Conservation (phyloP, 1,140 invertebrate species). For the Rhysida immarginata region DNA sequence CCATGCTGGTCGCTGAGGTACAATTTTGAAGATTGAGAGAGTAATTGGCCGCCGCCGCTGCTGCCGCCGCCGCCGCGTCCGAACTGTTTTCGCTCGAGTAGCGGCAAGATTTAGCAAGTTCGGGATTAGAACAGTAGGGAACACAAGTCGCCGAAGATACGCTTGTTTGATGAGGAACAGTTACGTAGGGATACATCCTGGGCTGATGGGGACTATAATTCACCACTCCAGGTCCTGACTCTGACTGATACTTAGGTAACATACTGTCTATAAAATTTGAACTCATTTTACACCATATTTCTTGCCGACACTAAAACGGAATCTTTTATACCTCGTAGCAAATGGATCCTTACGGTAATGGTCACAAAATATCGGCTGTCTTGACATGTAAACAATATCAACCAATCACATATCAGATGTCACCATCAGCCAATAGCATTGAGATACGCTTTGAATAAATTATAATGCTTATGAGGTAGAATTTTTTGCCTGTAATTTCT, state of each 20-base stretch:
- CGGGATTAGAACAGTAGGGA: slow-evolving; percentile 9
- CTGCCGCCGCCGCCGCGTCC: slow-evolving; percentile 34
- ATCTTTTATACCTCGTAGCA: slow-evolving; percentile 12
- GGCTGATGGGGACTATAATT: slow-evolving; percentile 25
- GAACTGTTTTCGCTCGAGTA: slow-evolving; percentile 8
- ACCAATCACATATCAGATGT: slow-evolving; percentile 11
- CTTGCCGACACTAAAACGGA: slow-evolving; percentile 11
- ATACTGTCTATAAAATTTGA: slow-evolving; percentile 94
- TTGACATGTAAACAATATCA: slow-evolving; percentile 10
- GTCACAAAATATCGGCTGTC: slow-evolving; percentile 10
- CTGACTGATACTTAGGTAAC: slow-evolving; percentile 82
- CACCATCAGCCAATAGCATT: slow-evolving; percentile 9
- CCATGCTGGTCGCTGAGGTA: slow-evolving; percentile 32
- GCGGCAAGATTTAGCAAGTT: slow-evolving; percentile 17
- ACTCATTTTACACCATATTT: slow-evolving; percentile 53
- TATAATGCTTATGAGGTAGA: slow-evolving; percentile 8
- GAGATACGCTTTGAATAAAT: slow-evolving; percentile 11
- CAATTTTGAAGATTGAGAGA: slow-evolving; percentile 40
- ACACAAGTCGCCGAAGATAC: slow-evolving; percentile 35
- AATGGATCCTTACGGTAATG: slow-evolving; percentile 8
- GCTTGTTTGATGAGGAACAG: slow-evolving; percentile 45
- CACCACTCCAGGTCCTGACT: slow-evolving; percentile 44
- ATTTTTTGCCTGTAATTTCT: not conserved
- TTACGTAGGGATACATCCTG: slow-evolving; percentile 49
- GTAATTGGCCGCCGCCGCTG: slow-evolving; percentile 46